phyloP scores from a whole-genome alignment of 2,888 invertebrate species.

The Halictus ligatus region DNA sequence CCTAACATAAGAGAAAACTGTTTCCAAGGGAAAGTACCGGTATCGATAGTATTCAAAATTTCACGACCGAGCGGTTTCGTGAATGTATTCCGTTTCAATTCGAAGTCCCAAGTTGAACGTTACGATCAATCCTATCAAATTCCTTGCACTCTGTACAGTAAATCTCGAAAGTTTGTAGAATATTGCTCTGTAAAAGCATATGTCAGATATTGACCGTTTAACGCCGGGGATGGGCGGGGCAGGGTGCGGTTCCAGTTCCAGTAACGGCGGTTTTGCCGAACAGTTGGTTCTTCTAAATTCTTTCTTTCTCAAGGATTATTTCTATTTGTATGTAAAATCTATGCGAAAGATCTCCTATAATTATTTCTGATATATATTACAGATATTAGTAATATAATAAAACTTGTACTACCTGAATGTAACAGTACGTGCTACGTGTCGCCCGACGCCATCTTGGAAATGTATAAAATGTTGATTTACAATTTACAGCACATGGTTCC shows the following conservation, averaged over 20 bases:
- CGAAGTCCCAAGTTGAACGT: not conserved
- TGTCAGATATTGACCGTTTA: constrained; percentile 78
- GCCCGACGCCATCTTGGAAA: constrained; percentile 65
- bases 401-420: constrained; percentile 9
- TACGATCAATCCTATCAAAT: not conserved
- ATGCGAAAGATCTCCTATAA: not conserved
- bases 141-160: not conserved
- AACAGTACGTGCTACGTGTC: constrained; percentile 56
- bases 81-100: not conserved
- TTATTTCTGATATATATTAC: not conserved
- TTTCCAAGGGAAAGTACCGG: constrained; percentile 8
- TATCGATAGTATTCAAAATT: constrained; percentile 6
- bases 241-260: constrained; percentile 82
- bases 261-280: constrained; percentile 40
- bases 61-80: not conserved
- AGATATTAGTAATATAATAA: not conserved
- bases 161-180: not conserved
- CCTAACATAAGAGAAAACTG: not conserved
- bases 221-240: constrained; percentile 82
- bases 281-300: not conserved
- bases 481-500: constrained; percentile 42
- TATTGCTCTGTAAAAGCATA: constrained; percentile 4
- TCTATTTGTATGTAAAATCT: not conserved
- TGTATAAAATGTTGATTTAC: constrained; percentile 52
- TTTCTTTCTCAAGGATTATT: not conserved